Evolutionary conservation across 2,797 vertebrate genomes (phyloP).

Genomic region (Notolepis coatsorum): DNA sequence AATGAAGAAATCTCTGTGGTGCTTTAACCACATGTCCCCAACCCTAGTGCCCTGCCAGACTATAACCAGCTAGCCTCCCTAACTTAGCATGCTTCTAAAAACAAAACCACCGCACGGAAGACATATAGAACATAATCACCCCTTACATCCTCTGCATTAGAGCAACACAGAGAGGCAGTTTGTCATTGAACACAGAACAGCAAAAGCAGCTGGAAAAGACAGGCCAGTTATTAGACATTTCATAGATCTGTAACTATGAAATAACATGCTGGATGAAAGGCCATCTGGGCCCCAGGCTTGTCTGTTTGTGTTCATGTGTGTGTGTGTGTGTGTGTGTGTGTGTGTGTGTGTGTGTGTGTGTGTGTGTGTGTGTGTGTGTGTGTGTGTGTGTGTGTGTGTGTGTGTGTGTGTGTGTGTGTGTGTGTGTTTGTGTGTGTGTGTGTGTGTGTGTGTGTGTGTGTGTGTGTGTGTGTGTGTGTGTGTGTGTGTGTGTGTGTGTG

Average conservation of each 20-base stretch:
- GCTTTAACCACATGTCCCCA: conserved; percentile 51
- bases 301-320: no score
- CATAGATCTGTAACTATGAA: conserved; percentile 11
- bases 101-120: conserved; percentile 38
- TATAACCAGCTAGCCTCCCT: conserved; percentile 16
- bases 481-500: not conserved
- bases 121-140: conserved; percentile 1
- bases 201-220: not conserved
- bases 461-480: not conserved
- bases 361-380: not conserved
- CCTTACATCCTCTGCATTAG: no score
- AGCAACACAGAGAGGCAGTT: no score
- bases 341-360: not conserved
- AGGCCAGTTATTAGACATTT: not conserved
- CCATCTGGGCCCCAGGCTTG: conserved; percentile 24
- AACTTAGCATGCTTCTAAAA: conserved; percentile 56
- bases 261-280: conserved; percentile 23
- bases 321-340: not conserved
- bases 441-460: not conserved
- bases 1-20: conserved; percentile 68
- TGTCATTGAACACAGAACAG: no score
- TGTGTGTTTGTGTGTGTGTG: not conserved
- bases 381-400: not conserved
- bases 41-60: conserved; percentile 47
- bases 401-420: not conserved